Evolutionary conservation across 2,888 invertebrate species (phyloP), one percentile per base, ranked within the genome.

Genomic region (Dryobota labecula): DNA sequence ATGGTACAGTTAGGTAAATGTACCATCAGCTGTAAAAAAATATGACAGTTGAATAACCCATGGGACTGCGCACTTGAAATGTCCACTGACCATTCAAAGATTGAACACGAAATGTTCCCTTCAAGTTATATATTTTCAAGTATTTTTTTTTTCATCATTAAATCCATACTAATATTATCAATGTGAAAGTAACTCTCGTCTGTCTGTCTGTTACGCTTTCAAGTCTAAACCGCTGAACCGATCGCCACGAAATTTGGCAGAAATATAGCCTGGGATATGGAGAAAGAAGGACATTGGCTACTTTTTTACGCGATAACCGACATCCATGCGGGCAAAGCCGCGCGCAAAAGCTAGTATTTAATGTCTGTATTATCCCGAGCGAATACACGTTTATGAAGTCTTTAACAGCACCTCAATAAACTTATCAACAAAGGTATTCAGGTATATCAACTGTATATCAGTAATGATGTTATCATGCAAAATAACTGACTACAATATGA

Each of bases 1-100:
- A 89, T 89, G 88, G 87, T 88, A 88, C 87, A 87, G 81, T 80
- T 77, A 79, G 79, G 82, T 81, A 85, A 88, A 87, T 84, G 78
- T 84, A 84, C 58, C 56, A 74, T 73, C 75, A 77, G 54, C 66
- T 77, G 65, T 61, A 67, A 67, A 36, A 36, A 76, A 76, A 75
- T 68, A 72, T 76, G 41, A 60, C 60, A 58, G 43, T 64, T 71
- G 7, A 63, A 58, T 54, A 60, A 51, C 70, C 18, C 51, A 51
- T 41, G 27, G 38, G 36, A 60, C 56, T 70, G 15, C 11, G 18
- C 43, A 49, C 61, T 60, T 61, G 9, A 30, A 2, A 8, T 45
- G 33, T 18, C 27, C 24, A 57, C 47, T 36, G 41, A 41, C 36
- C 11, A 20, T n/a, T 24, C 20, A 45, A 51, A n/a, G 47, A 27